Percentiles rank a stretch among this genome's conserved stretches.
Conservation (phyloP, 2,797 vertebrate genomes). For the Gila robusta region DNA sequence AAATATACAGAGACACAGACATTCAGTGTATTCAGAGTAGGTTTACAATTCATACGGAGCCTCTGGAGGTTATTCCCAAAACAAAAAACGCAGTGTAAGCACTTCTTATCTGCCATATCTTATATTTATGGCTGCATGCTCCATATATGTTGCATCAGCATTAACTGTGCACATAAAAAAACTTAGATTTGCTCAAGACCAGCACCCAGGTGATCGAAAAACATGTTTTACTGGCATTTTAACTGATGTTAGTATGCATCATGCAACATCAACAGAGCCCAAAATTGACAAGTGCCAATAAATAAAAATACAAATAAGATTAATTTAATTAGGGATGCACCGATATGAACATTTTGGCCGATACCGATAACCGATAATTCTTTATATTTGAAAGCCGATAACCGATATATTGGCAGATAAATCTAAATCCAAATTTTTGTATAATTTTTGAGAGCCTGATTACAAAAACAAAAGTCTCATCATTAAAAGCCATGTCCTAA, state of each 20-base stretch:
- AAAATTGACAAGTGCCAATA: background rate
- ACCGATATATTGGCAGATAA: too few species aligned
- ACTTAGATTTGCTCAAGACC: background rate
- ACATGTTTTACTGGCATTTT: background rate
- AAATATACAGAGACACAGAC: background rate
- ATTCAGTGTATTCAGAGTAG: background rate
- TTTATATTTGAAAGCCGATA: too few species aligned
- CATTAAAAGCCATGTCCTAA: too few species aligned
- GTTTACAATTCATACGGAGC: background rate
- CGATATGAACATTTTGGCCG: too few species aligned
- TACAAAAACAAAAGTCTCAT: too few species aligned
- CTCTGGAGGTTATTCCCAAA: background rate
- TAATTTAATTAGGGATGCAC: background rate
- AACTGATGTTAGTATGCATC: background rate
- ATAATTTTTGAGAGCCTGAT: too few species aligned
- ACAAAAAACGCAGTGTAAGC: background rate
- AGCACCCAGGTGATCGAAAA: background rate
- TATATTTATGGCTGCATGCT: background rate
- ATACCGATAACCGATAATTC: too few species aligned
- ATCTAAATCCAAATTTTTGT: too few species aligned
- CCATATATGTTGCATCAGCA: conserved; percentile 13
- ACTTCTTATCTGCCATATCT: background rate
- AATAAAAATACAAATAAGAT: background rate
- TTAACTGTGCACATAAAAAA: conserved; percentile 1
- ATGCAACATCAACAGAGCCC: background rate